Conservation (phyloP, 2,113 vertebrate species). For the Microtus montanus region DNA sequence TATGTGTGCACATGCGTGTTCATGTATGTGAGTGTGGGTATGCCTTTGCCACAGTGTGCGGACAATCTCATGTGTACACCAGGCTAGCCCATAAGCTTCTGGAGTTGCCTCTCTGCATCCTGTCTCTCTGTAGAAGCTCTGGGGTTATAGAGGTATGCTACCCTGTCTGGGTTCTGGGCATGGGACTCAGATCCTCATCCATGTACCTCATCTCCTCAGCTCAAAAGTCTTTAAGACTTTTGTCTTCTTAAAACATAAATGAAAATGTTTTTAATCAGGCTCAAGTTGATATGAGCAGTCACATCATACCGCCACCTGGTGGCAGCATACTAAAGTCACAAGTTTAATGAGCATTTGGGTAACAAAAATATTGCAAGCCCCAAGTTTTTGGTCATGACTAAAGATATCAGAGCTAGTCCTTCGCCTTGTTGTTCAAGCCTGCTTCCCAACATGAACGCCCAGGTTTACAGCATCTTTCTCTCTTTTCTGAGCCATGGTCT, state of each 20-base stretch:
- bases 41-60: background rate
- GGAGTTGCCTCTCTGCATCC: background rate
- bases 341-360: background rate
- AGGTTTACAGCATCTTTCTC: background rate
- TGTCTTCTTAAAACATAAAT: conserved; percentile 19
- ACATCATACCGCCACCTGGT: conserved; percentile 48
- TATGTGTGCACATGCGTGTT: background rate
- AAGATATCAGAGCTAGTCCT: background rate
- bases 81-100: background rate
- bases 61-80: background rate
- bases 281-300: background rate
- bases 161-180: background rate
- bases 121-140: background rate
- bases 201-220: background rate
- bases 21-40: background rate
- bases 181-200: background rate
- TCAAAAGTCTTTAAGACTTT: conserved; percentile 2
- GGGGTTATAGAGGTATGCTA: background rate
- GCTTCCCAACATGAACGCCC: background rate
- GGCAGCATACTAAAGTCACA: conserved; percentile 39
- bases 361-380: background rate
- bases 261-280: background rate
- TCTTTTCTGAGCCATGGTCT: background rate
- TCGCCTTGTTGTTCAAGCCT: background rate
- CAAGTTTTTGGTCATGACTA: background rate